Percentiles rank a stretch among this genome's conserved stretches.
These are phyloP conservation scores for Pipistrellus kuhlii DNA, from an alignment of 2,797 vertebrate species.

Conservation along the genomic window DNA sequence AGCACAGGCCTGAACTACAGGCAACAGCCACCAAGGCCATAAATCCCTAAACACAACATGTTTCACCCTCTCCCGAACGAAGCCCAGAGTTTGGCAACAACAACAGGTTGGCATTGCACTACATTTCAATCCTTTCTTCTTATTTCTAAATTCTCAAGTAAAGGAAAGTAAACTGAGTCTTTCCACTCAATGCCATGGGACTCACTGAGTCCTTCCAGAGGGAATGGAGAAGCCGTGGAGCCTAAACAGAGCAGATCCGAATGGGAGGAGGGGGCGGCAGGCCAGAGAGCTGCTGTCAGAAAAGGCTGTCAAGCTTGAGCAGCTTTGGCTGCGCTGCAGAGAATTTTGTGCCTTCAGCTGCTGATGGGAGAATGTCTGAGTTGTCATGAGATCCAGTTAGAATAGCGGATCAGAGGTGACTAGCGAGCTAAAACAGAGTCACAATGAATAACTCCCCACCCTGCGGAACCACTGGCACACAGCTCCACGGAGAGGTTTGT, in stretches of 20 bases:
- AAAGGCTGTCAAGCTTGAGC: constrained; percentile 62
- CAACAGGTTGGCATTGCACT: not conserved
- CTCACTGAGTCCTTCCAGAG: not conserved
- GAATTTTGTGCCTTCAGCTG: constrained; percentile 53
- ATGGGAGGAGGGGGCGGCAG: not conserved
- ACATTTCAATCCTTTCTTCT: not conserved
- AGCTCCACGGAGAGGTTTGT: not conserved
- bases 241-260: not conserved
- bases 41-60: not conserved
- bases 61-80: not conserved
- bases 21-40: not conserved
- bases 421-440: constrained; percentile 27
- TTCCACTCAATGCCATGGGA: not conserved
- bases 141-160: not conserved
- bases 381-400: constrained; percentile 59
- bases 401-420: constrained; percentile 64
- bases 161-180: not conserved
- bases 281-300: constrained; percentile 44
- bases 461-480: constrained; percentile 11
- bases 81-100: not conserved
- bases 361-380: constrained; percentile 41
- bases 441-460: not conserved
- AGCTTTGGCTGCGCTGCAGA: not conserved
- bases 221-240: not conserved
- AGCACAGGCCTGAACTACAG: not conserved